A percentile compares a stretch with the other conserved stretches of the same genome.
Evolutionary conservation across 2,797 vertebrate genomes (phyloP).

Genomic region (Anabas testudineus): DNA sequence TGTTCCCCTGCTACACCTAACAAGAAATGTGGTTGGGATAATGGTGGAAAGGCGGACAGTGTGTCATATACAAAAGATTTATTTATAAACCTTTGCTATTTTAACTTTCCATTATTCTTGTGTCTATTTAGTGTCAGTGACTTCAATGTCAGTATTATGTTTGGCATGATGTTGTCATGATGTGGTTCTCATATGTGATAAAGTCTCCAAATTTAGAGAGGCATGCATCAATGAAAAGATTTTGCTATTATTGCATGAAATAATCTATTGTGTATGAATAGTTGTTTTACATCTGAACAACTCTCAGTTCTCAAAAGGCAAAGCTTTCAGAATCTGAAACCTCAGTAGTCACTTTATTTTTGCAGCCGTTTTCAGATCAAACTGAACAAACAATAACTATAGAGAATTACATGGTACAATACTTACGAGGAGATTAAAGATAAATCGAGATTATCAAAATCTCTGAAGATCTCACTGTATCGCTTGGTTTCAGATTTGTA

Average conservation of each 20-base stretch:
- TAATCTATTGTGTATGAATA: not conserved
- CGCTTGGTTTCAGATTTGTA: constrained; percentile 82
- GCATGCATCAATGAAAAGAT: no score
- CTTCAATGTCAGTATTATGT: not conserved
- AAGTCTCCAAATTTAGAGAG: not conserved
- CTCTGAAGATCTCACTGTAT: constrained; percentile 94
- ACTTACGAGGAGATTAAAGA: constrained; percentile 87
- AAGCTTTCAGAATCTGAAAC: constrained; percentile 9
- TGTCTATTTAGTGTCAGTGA: not conserved
- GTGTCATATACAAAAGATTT: not conserved
- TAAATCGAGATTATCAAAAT: constrained; percentile 92
- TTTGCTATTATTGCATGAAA: not conserved
- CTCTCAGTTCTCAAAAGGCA: constrained; percentile 3
- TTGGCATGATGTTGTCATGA: not conserved
- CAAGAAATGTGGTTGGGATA: no score
- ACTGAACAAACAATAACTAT: not conserved
- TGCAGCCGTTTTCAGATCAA: constrained; percentile 1
- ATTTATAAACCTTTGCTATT: not conserved
- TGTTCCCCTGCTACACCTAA: no score
- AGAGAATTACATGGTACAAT: not conserved
- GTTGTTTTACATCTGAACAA: not conserved
- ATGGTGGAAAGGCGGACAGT: no score
- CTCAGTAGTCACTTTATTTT: constrained; percentile 5
- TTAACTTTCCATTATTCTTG: not conserved
- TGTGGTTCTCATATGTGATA: not conserved